These are phyloP conservation scores for Sus cebifrons DNA, from an alignment of 2,797 vertebrate species.

Conservation along the genomic window DNA sequence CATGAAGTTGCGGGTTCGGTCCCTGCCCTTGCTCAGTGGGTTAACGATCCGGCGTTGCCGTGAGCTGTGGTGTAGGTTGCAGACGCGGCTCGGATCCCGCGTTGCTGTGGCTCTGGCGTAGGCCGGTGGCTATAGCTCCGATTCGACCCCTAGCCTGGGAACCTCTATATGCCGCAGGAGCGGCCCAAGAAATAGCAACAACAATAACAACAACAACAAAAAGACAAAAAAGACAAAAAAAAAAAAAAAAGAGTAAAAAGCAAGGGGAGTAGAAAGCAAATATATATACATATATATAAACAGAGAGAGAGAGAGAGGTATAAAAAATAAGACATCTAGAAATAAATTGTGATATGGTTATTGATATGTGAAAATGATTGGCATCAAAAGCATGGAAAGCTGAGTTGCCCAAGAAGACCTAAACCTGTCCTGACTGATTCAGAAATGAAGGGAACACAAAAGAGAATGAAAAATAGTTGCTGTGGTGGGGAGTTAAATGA, in stretches of 20 bases:
- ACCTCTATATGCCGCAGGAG: no score
- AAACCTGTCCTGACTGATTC: neutral
- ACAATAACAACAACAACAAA: no score
- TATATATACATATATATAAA: neutral
- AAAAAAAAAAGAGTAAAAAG: conserved; percentile 13
- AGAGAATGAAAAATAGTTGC: neutral
- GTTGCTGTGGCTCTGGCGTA: no score
- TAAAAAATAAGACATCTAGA: neutral
- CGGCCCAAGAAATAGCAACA: no score
- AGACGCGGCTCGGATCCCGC: no score
- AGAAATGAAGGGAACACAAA: neutral
- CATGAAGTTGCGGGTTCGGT: no score
- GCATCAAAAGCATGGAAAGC: neutral
- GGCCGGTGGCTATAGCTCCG: no score
- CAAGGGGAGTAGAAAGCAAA: neutral
- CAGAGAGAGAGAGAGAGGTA: neutral
- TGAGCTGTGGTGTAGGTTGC: no score
- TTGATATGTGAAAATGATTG: neutral
- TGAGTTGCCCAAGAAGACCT: neutral
- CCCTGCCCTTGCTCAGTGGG: no score
- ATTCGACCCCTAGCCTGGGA: no score
- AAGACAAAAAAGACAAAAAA: no score
- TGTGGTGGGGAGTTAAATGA: neutral
- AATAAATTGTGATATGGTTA: neutral
- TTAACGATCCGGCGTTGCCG: no score